Conservation (phyloP, 1,140 invertebrate species). For the Micrasema minimum region DNA sequence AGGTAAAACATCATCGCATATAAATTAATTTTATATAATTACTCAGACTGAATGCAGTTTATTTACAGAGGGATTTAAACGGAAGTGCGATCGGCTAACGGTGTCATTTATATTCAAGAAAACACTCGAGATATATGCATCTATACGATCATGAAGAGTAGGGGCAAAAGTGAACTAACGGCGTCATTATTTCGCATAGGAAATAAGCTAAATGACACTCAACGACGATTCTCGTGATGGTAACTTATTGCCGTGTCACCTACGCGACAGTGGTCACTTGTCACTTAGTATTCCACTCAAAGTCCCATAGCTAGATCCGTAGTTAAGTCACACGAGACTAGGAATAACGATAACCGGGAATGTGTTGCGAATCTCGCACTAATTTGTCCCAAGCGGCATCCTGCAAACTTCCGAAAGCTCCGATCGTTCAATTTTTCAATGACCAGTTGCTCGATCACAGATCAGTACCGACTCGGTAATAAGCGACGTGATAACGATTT, state of each 20-base stretch:
- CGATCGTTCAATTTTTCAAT: no score
- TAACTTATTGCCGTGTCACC: conserved; percentile 20
- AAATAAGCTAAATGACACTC: conserved; percentile 15
- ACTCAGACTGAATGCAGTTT: conserved; percentile 14
- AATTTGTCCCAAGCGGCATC: no score
- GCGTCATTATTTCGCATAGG: conserved; percentile 24
- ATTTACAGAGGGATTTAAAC: conserved; percentile 3
- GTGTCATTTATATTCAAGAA: conserved; percentile 33
- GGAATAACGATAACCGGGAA: background rate
- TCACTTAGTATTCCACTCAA: conserved; percentile 1
- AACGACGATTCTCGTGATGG: conserved; percentile 13
- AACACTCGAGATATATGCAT: conserved; percentile 10
- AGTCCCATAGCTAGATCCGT: no score
- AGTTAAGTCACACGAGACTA: background rate
- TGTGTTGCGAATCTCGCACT: no score
- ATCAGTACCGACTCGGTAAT: no score
- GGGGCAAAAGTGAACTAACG: conserved; percentile 1
- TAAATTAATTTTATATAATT: background rate
- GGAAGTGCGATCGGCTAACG: conserved; percentile 18
- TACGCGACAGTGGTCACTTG: background rate
- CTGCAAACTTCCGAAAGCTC: no score
- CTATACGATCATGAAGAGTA: background rate
- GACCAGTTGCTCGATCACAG: no score
- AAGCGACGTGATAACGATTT: no score
- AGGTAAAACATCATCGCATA: no score